A percentile compares a stretch with the other conserved stretches of the same genome.
Evolutionary conservation across 2,888 invertebrate species (phyloP).

Genomic region (Stenurella melanura): DNA sequence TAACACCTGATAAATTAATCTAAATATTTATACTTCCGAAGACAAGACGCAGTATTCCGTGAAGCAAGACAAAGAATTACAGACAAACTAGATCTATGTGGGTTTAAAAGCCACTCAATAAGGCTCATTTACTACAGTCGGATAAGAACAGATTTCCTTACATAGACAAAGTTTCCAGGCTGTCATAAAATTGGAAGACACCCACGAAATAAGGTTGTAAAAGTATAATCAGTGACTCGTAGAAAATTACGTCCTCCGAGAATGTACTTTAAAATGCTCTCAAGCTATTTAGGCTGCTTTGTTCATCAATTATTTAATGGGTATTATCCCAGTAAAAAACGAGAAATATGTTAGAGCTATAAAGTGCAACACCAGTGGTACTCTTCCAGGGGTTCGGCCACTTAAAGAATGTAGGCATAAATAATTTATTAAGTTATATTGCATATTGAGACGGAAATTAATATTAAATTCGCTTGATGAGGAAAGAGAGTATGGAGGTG

Average conservation of each 20-base stretch:
- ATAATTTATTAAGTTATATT: not conserved
- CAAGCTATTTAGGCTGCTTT: conserved; percentile 21
- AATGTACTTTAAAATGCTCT: conserved; percentile 26
- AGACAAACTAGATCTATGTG: not conserved
- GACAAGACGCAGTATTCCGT: too few species aligned
- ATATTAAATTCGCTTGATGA: too few species aligned
- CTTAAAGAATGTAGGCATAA: not conserved
- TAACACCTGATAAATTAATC: too few species aligned
- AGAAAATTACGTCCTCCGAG: conserved; percentile 12
- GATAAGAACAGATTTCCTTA: not conserved
- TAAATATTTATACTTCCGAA: too few species aligned
- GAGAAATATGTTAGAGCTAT: conserved; percentile 8
- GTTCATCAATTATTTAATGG: conserved; percentile 4
- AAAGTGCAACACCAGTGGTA: conserved; percentile 4
- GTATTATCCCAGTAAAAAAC: conserved; percentile 10
- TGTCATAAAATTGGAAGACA: conserved; percentile 16
- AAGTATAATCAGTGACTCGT: conserved; percentile 19
- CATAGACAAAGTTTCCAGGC: not conserved
- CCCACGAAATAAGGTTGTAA: conserved; percentile 2
- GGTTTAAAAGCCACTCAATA: not conserved
- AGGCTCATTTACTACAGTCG: not conserved
- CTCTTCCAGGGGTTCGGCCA: not conserved
- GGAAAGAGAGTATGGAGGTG: too few species aligned
- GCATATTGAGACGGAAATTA: too few species aligned
- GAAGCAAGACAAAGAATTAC: too few species aligned